Conservation (phyloP, 1,140 invertebrate genomes). For the Cherax destructor region DNA sequence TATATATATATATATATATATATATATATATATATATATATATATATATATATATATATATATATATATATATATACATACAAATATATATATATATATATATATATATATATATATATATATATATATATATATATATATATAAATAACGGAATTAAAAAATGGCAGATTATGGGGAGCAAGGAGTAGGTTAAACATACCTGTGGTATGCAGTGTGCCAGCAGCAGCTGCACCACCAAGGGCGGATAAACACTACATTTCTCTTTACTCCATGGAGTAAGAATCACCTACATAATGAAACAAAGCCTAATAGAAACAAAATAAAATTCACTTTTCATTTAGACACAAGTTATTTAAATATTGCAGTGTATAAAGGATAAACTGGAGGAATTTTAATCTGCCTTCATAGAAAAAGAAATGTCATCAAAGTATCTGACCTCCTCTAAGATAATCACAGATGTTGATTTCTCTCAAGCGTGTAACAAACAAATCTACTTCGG, state of each 20-base stretch:
- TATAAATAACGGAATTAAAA: slow-evolving; percentile 27
- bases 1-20: too few relatives aligned
- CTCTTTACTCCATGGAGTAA: background rate
- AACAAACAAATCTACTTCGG: slow-evolving; percentile 37
- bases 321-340: background rate
- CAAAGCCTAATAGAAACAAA: background rate
- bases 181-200: slow-evolving; percentile 7
- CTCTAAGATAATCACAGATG: slow-evolving; percentile 43
- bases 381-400: background rate
- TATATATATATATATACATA: too few relatives aligned
- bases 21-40: too few relatives aligned
- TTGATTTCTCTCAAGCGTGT: slow-evolving; percentile 40
- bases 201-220: slow-evolving; percentile 11
- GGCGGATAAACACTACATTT: slow-evolving; percentile 17
- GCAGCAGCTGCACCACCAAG: background rate
- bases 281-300: background rate
- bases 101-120: too few relatives aligned
- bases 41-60: too few relatives aligned
- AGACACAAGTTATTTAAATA: background rate
- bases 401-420: background rate
- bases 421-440: slow-evolving; percentile 29
- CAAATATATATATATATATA: too few relatives aligned
- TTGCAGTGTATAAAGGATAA: background rate
- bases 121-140: too few relatives aligned
- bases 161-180: slow-evolving; percentile 15